Conservation (phyloP, 2,797 vertebrate species). For the Syncerus caffer region DNA sequence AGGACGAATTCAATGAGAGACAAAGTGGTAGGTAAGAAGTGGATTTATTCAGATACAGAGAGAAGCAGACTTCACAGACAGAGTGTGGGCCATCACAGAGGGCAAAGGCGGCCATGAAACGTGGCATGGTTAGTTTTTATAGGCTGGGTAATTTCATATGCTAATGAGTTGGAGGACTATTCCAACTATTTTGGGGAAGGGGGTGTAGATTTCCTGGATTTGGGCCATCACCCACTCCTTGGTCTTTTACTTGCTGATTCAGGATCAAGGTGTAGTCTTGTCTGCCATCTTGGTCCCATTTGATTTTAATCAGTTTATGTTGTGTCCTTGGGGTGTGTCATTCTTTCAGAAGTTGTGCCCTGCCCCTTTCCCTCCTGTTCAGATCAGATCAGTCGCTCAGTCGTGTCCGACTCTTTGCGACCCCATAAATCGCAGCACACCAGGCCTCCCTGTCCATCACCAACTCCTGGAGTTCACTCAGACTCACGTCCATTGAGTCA, state of each 20-base stretch:
- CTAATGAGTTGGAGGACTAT: neutral
- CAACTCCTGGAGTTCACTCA: too few relatives aligned
- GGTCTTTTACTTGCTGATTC: neutral
- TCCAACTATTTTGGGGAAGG: neutral
- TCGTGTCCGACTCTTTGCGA: too few relatives aligned
- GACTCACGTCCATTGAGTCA: too few relatives aligned
- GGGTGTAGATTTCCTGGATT: neutral
- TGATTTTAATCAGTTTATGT: neutral
- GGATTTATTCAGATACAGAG: neutral
- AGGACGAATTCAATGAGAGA: neutral
- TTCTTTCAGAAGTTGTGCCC: neutral
- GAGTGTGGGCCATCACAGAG: neutral
- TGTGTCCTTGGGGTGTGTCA: neutral
- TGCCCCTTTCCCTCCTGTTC: neutral
- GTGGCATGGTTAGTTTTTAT: neutral
- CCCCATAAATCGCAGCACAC: too few relatives aligned
- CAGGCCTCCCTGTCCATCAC: too few relatives aligned
- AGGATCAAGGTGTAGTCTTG: neutral
- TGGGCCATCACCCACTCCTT: neutral
- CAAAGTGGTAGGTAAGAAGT: neutral
- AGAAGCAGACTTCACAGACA: neutral
- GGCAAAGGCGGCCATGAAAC: rapidly evolving
- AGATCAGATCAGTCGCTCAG: too few relatives aligned
- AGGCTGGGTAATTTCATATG: neutral
- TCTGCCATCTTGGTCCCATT: neutral